Percentiles rank a stretch among this genome's conserved stretches.
Conservation (phyloP, 2,888 invertebrate genomes). For the Hydrotaea cyrtoneurina region DNA sequence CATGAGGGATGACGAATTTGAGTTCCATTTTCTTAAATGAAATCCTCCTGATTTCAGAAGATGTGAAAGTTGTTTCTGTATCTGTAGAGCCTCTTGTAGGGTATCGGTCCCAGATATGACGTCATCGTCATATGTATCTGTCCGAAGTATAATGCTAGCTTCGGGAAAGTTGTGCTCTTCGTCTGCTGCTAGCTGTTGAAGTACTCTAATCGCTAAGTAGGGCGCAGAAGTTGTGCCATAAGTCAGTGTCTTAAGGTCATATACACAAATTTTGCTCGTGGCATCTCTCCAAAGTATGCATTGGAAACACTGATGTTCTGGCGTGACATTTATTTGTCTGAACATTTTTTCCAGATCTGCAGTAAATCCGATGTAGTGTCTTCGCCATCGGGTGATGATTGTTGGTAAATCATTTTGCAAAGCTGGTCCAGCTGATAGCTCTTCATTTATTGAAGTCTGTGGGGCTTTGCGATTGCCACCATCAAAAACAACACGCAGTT, state of each 20-base stretch:
- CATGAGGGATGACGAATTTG: slow-evolving; percentile 25
- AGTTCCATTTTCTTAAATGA: slow-evolving; percentile 54
- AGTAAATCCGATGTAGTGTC: slow-evolving; percentile 36
- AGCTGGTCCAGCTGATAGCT: slow-evolving; percentile 39
- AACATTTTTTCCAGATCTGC: slow-evolving; percentile 60
- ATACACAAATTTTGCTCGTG: slow-evolving; percentile 31
- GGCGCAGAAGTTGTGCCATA: slow-evolving; percentile 45
- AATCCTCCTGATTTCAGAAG: slow-evolving; percentile 49
- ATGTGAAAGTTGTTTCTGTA: slow-evolving; percentile 33
- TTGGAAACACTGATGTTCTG: slow-evolving; percentile 44
- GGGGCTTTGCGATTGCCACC: slow-evolving; percentile 36
- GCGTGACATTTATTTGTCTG: slow-evolving; percentile 39
- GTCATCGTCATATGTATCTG: slow-evolving; percentile 50
- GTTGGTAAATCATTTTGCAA: slow-evolving; percentile 45
- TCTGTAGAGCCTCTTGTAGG: slow-evolving; percentile 13
- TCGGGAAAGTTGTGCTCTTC: not conserved
- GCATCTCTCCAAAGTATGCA: slow-evolving; percentile 40
- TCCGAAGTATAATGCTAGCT: slow-evolving; percentile 16
- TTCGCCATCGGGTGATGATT: slow-evolving; percentile 31
- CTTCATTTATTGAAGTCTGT: slow-evolving; percentile 43
- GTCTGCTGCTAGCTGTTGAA: slow-evolving; percentile 44
- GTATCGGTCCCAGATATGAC: slow-evolving; percentile 50
- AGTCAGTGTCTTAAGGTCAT: slow-evolving; percentile 46
- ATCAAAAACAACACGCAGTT: slow-evolving; percentile 49
- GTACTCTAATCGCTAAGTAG: slow-evolving; percentile 45